Percentiles rank a stretch among this genome's conserved stretches.
These are phyloP conservation scores for Erynnis tages DNA, from an alignment of 2,888 invertebrate species.

Conservation along the genomic window DNA sequence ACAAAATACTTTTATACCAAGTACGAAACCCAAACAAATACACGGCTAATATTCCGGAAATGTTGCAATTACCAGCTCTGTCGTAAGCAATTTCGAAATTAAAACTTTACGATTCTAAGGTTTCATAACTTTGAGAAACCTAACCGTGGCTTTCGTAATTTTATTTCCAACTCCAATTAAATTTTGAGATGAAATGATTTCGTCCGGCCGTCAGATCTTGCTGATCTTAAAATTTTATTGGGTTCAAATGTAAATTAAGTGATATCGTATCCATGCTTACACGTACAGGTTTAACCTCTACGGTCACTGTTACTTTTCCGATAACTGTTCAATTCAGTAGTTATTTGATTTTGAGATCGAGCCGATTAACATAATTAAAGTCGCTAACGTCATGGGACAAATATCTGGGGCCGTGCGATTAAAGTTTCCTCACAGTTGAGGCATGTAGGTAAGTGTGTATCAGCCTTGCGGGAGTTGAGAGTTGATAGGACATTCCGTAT, in stretches of 20 bases:
- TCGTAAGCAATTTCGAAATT: slow-evolving; percentile 52
- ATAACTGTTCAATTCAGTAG: too few relatives aligned
- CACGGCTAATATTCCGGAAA: slow-evolving; percentile 33
- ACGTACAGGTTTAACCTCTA: neutral
- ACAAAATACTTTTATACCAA: neutral
- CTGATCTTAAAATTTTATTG: slow-evolving; percentile 6
- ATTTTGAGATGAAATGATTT: slow-evolving; percentile 31
- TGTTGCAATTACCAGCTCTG: slow-evolving; percentile 42
- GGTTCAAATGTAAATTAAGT: neutral
- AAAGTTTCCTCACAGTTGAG: slow-evolving; percentile 66
- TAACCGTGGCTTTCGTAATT: slow-evolving; percentile 50
- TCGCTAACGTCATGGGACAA: slow-evolving; percentile 42
- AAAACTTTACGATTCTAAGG: slow-evolving; percentile 57
- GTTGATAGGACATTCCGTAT: slow-evolving; percentile 79
- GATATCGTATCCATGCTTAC: neutral
- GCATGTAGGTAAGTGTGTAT: slow-evolving; percentile 62
- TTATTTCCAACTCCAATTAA: slow-evolving; percentile 45
- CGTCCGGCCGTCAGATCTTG: slow-evolving; percentile 18
- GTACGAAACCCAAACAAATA: slow-evolving; percentile 21
- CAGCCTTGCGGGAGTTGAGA: slow-evolving; percentile 70
- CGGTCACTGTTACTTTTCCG: neutral
- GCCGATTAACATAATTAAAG: slow-evolving; percentile 64
- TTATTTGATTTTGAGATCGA: neutral
- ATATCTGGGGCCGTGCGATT: slow-evolving; percentile 46
- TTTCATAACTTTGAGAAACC: slow-evolving; percentile 62